Evolutionary conservation across 2,888 invertebrate species (phyloP).

Genomic region (Chrysomela aeneicollis): DNA sequence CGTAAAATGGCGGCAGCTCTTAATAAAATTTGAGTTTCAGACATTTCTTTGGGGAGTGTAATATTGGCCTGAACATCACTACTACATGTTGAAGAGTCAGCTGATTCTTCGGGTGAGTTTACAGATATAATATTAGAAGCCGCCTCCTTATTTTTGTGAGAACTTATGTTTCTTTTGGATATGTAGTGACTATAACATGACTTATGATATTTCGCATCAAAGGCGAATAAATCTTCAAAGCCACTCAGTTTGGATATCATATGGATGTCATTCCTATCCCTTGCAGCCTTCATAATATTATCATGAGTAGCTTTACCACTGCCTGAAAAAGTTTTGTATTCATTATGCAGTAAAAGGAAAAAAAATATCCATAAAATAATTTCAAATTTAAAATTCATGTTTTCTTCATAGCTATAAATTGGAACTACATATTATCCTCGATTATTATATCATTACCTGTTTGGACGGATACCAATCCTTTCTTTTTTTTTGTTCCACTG

Average conservation of each 20-base stretch:
- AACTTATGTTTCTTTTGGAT: constrained; percentile 25
- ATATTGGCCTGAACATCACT: too few species aligned
- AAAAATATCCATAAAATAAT: too few species aligned
- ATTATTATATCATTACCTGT: too few species aligned
- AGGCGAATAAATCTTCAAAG: constrained; percentile 32
- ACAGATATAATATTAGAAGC: constrained; percentile 7
- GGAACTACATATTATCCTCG: too few species aligned
- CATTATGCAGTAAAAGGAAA: too few species aligned
- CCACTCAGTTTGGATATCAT: constrained; percentile 29
- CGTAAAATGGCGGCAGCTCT: too few species aligned
- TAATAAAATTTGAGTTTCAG: too few species aligned
- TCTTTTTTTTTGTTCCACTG: constrained; percentile 29
- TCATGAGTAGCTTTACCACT: constrained; percentile 22
- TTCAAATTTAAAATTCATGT: too few species aligned
- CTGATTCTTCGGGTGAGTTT: constrained; percentile 6
- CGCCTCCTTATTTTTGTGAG: constrained; percentile 2
- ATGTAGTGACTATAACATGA: constrained; percentile 30
- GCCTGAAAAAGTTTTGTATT: too few species aligned
- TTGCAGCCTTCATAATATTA: constrained; percentile 27
- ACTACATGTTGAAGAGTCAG: constrained; percentile 9
- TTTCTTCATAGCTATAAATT: too few species aligned
- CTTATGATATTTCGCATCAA: constrained; percentile 35
- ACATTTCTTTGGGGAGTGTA: too few species aligned
- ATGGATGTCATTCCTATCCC: constrained; percentile 25
- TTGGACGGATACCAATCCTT: constrained; percentile 13